Base-by-base conservation (phyloP, 1,140 invertebrate genomes). In the Drosophila virilis region DNA sequence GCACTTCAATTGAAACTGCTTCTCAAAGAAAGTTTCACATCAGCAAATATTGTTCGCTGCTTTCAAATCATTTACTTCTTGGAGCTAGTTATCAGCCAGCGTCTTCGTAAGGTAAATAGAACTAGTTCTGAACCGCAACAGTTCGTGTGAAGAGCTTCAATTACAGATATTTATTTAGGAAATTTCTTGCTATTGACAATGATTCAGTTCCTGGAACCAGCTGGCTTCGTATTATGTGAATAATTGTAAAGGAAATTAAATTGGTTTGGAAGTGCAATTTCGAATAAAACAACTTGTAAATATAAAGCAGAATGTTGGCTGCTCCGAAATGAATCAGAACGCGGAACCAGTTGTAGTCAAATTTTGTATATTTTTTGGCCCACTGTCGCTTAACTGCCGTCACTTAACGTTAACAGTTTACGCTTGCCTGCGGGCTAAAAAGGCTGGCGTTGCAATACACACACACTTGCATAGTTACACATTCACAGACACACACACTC, bases 401-500 rank as follows among this genome's bases (percentile, higher is more conserved):
- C 84, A 88, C 84, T 88, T 88, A 89, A 89, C 84, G 84, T 84
- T 88, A 88, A 88, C 84, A 84, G 84, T 89, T 88, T 88, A 88
- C 84, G 84, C 84, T 88, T 88, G 84, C 84, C 84, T 88, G 84
- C 73, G 77, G 77, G 84, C 84, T 83, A 88, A 88, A 88, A 88
- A 83, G 84, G 83, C 83, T 89, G 84, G 78, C 81, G 81, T 84
- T 82, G 83, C 82, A 85, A 66, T 72, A 71, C 61, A 65, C 48
- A 74, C 48, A 71, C 72, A 65, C 78, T 40, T 17, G 43, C 48
- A 58, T 69, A 70, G 51, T 42, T 32, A 46, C 50, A 65, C 61
- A 43, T 38, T 55, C 38, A 33, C 40, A 67, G 61, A 78, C 51
- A 59, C 37, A 17, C 10, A 38, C 40, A 69, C 50, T 67, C 50